Evolutionary conservation across 2,888 invertebrate genomes (phyloP), one percentile per base, ranked within the genome.

Genomic region (Napeogenes sylphis): DNA sequence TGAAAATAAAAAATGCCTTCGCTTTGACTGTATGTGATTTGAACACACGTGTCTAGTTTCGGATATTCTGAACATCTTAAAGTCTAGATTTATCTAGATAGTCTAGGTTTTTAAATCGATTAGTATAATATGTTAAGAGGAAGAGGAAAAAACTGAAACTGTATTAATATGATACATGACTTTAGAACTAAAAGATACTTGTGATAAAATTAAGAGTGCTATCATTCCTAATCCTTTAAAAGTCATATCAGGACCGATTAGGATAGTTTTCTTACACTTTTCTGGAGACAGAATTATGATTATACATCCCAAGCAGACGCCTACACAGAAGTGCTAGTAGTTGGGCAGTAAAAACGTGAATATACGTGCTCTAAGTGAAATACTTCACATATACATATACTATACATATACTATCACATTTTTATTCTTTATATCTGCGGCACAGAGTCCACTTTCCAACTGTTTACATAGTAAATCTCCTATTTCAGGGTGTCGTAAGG

Each of bases 401-500:
- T n/a, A n/a, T n/a, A n/a, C n/a, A n/a, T n/a, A n/a, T n/a, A n/a
- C n/a, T 51, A 21, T 21, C 12, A 51, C 10, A 30, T 30, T 21
- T 21, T 21, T 21, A 51, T 10, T 30, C 5, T 30, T 51, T 51
- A 51, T 51, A 8, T 8, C 51, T 30, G 12, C 30, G 21, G n/a
- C 12, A 30, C 30, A 51, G 30, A n/a, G 51, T 51, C 30, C 51
- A 51, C 10, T 51, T 51, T 30, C 14, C 47, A 5, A 38, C 54
- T 42, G 32, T n/a, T 14, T 59, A 21, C 8, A 13, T n/a, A 45
- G 14, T 47, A 56, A 53, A 56, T 57, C 61, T 21, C 51, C 53
- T 56, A 61, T 53, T 61, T 61, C 56, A 61, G 45, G 61, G 56
- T 14, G 45, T 42, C 56, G 53, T 57, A 61, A 35, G 45, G 56